Base-by-base conservation (phyloP, 1,140 invertebrate species). In the Agrypnia vestita region DNA sequence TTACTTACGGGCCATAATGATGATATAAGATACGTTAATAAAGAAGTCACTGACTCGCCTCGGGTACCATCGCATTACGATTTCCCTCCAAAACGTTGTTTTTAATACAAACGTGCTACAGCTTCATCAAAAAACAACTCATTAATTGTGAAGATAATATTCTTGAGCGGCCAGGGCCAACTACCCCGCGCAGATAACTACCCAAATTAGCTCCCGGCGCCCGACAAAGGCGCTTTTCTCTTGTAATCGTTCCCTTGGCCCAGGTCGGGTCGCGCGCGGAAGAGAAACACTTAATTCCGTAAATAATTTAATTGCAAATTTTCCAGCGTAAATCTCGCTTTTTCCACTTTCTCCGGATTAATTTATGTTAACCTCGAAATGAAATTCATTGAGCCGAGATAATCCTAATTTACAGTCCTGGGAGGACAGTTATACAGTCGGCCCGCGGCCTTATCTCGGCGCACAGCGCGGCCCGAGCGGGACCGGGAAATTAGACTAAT, bases 281-380 rank as follows among this genome's bases (percentile, higher is more conserved):
- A 51, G 8, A 13, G n/a, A 51, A 13, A 35, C 25, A 35, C 25
- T 35, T 35, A 15, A 51, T 51, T 51, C 49, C 15, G 13, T 61
- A 61, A 61, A 61, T 61, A 61, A 61, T 61, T 61, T 61, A 15
- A 61, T 61, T 4, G 19, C 56, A 10, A 61, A 17, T n/a, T 61
- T 7, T 1, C 15, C 56, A 0, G 56, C 56, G 56, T 17, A 61
- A 61, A 61, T 61, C 56, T 61, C 56, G 13, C 9, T 61, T 61
- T 61, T 61, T 61, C 17, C 56, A 12, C 17, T 64, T 64, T 64
- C 61, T 25, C 9, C 19, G 61, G 61, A 64, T 71, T 71, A 71
- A 71, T 71, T 71, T 71, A 71, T 71, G 67, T 71, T 71, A 49
- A 71, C 67, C 67, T 17, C 67, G 47, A 71, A 71, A 71, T 49